Percentiles rank a stretch among this genome's conserved stretches.
Evolutionary conservation across 1,140 invertebrate species (phyloP).

Genomic region (Leptonema lineaticorne): DNA sequence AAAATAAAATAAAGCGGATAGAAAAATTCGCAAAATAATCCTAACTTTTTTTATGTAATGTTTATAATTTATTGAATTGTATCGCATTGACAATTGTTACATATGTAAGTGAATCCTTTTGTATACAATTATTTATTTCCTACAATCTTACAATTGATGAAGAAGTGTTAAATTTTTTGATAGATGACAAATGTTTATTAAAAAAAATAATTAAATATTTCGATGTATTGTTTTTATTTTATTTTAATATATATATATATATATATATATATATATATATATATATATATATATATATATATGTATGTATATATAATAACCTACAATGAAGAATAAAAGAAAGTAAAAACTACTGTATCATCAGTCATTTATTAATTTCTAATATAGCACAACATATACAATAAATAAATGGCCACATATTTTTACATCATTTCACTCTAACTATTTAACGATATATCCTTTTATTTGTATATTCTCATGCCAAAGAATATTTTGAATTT

Average conservation of each 20-base stretch:
- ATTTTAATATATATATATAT: not conserved
- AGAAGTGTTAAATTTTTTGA: constrained; percentile 13
- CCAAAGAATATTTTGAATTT: no score
- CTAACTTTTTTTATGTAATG: not conserved
- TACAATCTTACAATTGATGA: not conserved
- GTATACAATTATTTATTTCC: constrained; percentile 11
- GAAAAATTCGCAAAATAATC: no score
- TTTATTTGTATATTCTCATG: no score
- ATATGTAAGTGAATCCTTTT: not conserved
- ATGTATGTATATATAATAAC: no score
- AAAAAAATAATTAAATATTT: not conserved
- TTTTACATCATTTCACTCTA: constrained; percentile 8
- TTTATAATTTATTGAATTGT: not conserved
- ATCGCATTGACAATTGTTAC: not conserved
- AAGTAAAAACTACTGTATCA: not conserved
- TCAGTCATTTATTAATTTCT: constrained; percentile 27
- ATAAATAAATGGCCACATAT: constrained; percentile 25
- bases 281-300: no score
- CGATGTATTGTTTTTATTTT: not conserved
- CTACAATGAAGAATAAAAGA: no score
- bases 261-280: no score
- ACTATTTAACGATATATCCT: not conserved
- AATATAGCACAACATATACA: constrained; percentile 26
- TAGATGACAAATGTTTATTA: constrained; percentile 19
- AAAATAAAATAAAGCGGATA: no score